A percentile compares a stretch with the other conserved stretches of the same genome.
These are phyloP conservation scores for Mirza zaza DNA, from an alignment of 2,113 vertebrate genomes.

Conservation along the genomic window DNA sequence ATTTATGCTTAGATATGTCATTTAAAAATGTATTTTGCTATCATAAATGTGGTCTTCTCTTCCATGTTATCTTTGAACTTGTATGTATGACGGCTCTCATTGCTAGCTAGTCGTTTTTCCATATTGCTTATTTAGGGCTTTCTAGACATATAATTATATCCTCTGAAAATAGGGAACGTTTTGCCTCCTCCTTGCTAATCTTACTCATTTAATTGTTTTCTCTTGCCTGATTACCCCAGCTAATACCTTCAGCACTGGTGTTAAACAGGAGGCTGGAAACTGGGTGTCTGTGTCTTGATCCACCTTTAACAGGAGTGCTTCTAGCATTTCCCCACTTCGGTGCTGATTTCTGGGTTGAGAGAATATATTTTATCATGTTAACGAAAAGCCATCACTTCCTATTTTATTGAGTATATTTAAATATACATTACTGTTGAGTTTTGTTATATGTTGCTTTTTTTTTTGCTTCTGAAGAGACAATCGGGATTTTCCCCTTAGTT, in stretches of 20 bases:
- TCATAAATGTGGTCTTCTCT: neutral
- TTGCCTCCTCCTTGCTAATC: neutral
- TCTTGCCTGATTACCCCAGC: neutral
- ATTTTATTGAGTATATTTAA: neutral
- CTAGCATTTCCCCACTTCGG: accelerated
- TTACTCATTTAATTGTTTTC: neutral
- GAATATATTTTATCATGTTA: neutral
- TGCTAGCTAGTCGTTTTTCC: neutral
- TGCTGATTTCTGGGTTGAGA: neutral
- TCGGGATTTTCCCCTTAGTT: neutral
- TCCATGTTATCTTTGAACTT: neutral
- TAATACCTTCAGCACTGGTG: accelerated
- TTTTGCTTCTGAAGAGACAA: neutral
- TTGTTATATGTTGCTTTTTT: neutral
- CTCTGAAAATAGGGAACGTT: neutral
- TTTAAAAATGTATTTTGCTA: neutral
- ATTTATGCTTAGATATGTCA: neutral
- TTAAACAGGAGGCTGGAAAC: neutral
- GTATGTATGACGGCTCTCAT: neutral
- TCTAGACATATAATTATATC: neutral
- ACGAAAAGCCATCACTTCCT: neutral
- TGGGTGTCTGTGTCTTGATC: too few species aligned
- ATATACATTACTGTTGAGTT: neutral
- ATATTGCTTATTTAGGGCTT: neutral
- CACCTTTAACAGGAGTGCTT: neutral